These are phyloP conservation scores for Amphiprion ocellaris DNA, from an alignment of 2,113 vertebrate species.

Conservation along the genomic window DNA sequence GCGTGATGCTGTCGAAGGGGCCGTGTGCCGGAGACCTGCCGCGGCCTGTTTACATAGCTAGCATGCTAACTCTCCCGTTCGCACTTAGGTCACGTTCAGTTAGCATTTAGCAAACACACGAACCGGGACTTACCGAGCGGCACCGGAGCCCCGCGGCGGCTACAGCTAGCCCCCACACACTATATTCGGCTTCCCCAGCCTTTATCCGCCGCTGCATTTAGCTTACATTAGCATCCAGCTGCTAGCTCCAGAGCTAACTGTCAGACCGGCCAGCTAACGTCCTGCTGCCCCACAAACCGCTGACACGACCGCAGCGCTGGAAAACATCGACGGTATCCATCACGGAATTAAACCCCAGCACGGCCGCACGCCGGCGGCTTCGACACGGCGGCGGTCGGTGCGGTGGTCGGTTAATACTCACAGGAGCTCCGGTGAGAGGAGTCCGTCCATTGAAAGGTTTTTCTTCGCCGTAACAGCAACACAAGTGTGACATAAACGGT, in stretches of 20 bases:
- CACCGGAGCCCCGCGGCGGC: not conserved
- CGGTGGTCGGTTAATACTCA: constrained; percentile 60
- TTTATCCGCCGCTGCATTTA: not conserved
- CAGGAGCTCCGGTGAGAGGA: constrained; percentile 36
- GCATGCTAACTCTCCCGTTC: constrained; percentile 44
- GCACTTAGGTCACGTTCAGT: constrained; percentile 37
- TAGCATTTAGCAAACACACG: constrained; percentile 14
- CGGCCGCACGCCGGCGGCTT: not conserved
- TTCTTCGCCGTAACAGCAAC: constrained; percentile 34
- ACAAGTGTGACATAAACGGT: constrained; percentile 85
- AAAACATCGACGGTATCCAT: constrained; percentile 73
- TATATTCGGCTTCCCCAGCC: no score
- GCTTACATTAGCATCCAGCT: constrained; percentile 62
- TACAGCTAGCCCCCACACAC: not conserved
- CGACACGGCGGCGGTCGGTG: no score
- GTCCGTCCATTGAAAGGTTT: constrained; percentile 55
- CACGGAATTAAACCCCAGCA: constrained; percentile 25
- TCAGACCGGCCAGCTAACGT: constrained; percentile 72
- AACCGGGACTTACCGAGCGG: constrained; percentile 8
- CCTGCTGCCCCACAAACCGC: constrained; percentile 67
- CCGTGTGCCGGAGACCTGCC: constrained; percentile 15
- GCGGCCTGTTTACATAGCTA: constrained; percentile 78
- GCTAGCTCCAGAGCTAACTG: constrained; percentile 59
- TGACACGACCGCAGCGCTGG: constrained; percentile 71
- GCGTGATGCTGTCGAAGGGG: constrained; percentile 66